These are phyloP conservation scores for Chaetops frenatus DNA, from an alignment of 2,113 vertebrate species.

Conservation along the genomic window DNA sequence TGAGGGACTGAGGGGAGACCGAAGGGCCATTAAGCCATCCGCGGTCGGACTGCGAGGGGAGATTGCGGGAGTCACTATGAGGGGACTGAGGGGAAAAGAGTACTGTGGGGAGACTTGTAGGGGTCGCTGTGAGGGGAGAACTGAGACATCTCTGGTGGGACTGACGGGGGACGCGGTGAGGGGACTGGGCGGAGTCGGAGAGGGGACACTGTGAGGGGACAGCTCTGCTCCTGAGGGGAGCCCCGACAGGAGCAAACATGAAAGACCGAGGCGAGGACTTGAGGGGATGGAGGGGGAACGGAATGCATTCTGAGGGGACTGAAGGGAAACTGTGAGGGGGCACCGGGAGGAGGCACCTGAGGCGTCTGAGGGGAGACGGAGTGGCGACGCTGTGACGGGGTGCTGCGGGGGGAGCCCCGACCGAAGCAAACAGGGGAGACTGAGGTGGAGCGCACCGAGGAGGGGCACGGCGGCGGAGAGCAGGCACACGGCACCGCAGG, in stretches of 20 bases:
- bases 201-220: not conserved
- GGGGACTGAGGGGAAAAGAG: not conserved
- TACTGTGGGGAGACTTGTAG: not conserved
- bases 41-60: not conserved
- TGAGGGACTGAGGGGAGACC: not conserved
- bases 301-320: too few relatives aligned
- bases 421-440: not conserved
- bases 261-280: not conserved
- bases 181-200: not conserved
- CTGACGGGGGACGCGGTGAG: not conserved
- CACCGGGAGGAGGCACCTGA: not conserved
- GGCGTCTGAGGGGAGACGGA: not conserved
- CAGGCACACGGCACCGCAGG: not conserved
- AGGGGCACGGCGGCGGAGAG: not conserved
- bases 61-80: too few relatives aligned
- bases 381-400: not conserved
- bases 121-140: not conserved
- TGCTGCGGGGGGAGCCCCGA: not conserved
- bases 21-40: not conserved
- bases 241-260: not conserved
- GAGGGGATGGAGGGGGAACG: rapidly evolving
- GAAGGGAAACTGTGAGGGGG: not conserved
- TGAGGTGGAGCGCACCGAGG: not conserved
- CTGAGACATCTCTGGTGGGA: not conserved
- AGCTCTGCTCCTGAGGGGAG: not conserved